Evolutionary conservation across 1,140 invertebrate species (phyloP).

Genomic region (Pectinophora gossypiella): DNA sequence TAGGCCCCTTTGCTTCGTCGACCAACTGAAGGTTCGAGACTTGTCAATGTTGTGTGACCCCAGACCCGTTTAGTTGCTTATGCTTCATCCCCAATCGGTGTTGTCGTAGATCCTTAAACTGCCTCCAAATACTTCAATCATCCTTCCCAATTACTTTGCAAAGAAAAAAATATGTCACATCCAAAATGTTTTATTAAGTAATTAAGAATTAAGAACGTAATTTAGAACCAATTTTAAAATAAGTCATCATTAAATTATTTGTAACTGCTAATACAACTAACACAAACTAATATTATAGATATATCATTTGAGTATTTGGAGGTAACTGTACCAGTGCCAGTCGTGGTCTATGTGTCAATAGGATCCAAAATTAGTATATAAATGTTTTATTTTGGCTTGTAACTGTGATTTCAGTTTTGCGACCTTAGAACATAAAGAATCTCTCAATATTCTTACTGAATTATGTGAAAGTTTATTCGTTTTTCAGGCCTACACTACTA

Average conservation of each 20-base stretch:
- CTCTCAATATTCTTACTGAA: not conserved
- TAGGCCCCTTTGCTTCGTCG: constrained; percentile 58
- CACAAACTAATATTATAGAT: too few relatives aligned
- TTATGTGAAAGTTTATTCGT: not conserved
- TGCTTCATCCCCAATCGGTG: constrained; percentile 33
- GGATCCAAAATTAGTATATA: too few relatives aligned
- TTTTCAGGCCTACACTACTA: constrained; percentile 59
- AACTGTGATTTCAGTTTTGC: not conserved
- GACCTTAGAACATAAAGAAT: not conserved
- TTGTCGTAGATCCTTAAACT: constrained; percentile 23
- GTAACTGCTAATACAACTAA: too few relatives aligned
- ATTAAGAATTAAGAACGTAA: too few relatives aligned
- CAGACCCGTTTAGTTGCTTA: constrained; percentile 45
- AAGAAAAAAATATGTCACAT: too few relatives aligned
- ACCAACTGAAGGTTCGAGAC: constrained; percentile 55
- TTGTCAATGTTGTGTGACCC: constrained; percentile 46
- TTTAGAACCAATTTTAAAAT: too few relatives aligned
- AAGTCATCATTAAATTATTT: too few relatives aligned
- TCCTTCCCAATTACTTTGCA: too few relatives aligned
- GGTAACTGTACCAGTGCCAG: too few relatives aligned
- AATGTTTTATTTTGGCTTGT: not conserved
- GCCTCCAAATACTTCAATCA: not conserved
- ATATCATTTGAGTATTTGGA: not conserved
- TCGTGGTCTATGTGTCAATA: too few relatives aligned
- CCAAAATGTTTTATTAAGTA: too few relatives aligned